phyloP scores from a whole-genome alignment of 2,797 vertebrate genomes.

The Acestrorhynchus altus region DNA sequence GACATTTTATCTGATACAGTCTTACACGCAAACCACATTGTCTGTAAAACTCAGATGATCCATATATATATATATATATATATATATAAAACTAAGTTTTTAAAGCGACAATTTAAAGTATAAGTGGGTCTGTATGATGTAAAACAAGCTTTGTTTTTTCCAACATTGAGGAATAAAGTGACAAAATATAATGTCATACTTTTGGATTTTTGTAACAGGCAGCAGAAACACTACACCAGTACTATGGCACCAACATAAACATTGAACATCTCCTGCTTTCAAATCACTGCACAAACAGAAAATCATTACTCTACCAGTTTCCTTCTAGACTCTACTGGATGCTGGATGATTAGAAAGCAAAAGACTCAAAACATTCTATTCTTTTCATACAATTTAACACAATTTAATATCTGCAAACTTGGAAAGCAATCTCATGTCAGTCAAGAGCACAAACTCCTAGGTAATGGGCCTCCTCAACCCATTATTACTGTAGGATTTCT shows the following conservation, averaged over 20 bases:
- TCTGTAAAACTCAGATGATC: no score
- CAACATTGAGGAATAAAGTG: no score
- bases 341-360: background rate
- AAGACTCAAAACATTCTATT: background rate
- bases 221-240: no score
- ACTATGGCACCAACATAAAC: background rate
- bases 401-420: constrained; percentile 5
- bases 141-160: no score
- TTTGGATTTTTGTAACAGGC: no score
- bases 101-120: no score
- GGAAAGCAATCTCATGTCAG: constrained; percentile 16
- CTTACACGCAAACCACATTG: no score
- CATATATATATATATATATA: no score
- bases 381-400: background rate
- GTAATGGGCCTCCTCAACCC: background rate
- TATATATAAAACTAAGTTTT: no score
- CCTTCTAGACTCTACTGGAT: background rate
- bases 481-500: constrained; percentile 7
- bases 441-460: constrained; percentile 29
- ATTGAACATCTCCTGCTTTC: background rate
- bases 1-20: no score
- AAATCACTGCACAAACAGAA: background rate
- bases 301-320: background rate
- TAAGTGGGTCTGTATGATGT: no score
- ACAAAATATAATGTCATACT: no score